Conservation (phyloP, 2,797 vertebrate species). For the Xyrichtys novacula region DNA sequence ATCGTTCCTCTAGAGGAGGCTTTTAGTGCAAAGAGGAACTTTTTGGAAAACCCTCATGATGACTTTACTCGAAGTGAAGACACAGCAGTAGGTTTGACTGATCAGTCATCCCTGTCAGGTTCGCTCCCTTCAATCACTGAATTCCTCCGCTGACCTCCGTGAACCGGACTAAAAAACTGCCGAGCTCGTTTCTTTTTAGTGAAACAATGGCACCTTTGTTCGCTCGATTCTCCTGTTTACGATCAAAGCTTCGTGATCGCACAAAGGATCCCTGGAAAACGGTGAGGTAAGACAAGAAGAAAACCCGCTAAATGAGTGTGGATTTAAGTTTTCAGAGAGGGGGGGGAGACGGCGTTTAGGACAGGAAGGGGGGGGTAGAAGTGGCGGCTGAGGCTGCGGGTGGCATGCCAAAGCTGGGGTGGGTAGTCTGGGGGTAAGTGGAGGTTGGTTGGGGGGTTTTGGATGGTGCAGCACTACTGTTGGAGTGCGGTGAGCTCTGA, state of each 20-base stretch:
- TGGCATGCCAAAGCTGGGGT: conserved; percentile 36
- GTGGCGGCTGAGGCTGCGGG: conserved; percentile 28
- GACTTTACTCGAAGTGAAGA: background rate
- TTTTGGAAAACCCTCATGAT: background rate
- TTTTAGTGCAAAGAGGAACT: background rate
- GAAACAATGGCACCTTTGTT: conserved; percentile 30
- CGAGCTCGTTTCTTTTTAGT: background rate
- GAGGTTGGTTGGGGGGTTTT: conserved; percentile 34
- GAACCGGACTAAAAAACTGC: background rate
- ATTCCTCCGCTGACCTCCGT: conserved; percentile 12
- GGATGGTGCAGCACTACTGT: conserved; percentile 64
- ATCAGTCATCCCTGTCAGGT: background rate
- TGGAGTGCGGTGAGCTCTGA: conserved; percentile 74
- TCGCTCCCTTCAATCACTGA: conserved; percentile 10
- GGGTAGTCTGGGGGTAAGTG: background rate
- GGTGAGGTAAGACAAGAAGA: no score
- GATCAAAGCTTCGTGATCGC: no score
- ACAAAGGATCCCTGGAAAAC: no score
- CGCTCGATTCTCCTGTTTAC: no score
- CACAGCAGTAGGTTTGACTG: conserved; percentile 5
- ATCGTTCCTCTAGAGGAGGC: background rate
- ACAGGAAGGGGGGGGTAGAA: background rate
- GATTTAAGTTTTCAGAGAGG: no score
- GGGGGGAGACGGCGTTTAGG: no score
- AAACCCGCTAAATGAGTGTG: no score